Percentiles rank a stretch among this genome's conserved stretches.
Evolutionary conservation across 2,797 vertebrate species (phyloP).

Genomic region (Enteromius viviparus): DNA sequence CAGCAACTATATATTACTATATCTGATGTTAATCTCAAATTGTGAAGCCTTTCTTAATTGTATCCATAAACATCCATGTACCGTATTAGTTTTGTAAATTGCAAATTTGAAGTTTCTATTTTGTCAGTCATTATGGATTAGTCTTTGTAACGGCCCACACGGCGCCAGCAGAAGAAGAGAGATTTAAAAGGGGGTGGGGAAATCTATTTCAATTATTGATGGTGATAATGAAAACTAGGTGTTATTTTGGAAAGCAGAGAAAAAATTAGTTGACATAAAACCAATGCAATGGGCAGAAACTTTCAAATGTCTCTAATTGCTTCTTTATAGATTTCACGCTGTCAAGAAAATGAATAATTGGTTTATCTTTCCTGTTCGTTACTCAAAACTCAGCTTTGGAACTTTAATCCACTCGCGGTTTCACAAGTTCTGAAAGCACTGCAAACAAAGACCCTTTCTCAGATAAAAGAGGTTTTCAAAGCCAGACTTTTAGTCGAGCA

Average conservation of each 20-base stretch:
- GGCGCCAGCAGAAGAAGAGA: constrained; percentile 59
- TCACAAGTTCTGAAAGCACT: constrained; percentile 5
- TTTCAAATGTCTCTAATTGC: constrained; percentile 72
- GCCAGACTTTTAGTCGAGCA: constrained; percentile 43
- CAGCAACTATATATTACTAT: neutral
- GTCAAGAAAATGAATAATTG: constrained; percentile 56
- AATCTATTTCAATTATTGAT: constrained; percentile 80
- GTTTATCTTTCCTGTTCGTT: constrained; percentile 51
- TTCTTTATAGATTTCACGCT: constrained; percentile 73
- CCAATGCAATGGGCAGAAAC: constrained; percentile 73
- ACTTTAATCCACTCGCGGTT: constrained; percentile 22
- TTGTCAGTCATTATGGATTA: constrained; percentile 44
- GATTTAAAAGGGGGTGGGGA: constrained; percentile 66
- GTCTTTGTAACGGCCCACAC: constrained; percentile 45
- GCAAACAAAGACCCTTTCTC: constrained; percentile 46
- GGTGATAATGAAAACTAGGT: constrained; percentile 79
- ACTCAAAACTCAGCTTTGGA: constrained; percentile 55
- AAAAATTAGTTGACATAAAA: constrained; percentile 75
- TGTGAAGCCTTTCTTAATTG: neutral
- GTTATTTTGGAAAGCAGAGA: constrained; percentile 72
- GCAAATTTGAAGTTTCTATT: constrained; percentile 38
- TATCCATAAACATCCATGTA: neutral
- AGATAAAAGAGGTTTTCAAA: constrained; percentile 32
- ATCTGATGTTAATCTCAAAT: neutral
- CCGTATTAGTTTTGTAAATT: neutral